Evolutionary conservation across 2,113 vertebrate species (phyloP), one percentile per base, ranked within the genome.

Genomic region (Psilopsiagon aurifrons): DNA sequence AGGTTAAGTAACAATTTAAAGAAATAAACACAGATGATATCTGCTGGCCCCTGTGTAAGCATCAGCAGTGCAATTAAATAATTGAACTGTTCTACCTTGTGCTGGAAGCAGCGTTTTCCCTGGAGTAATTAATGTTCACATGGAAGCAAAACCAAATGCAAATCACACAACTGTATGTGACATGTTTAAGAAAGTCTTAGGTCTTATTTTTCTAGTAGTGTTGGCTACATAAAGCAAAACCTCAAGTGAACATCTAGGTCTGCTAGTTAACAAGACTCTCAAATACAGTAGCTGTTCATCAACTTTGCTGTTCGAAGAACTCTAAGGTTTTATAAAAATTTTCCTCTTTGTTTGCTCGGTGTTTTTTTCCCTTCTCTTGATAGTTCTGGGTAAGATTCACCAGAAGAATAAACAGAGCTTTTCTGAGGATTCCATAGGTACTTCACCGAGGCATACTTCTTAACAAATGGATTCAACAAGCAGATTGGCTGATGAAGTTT

Each of bases 61-160:
- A 82, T 66, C 57, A 93, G 49, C 33, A 90, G 47, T 79, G 52
- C 20, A 59, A 68, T 93, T 94, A 85, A 93, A 91, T 89, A 89
- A 89, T 51, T 91, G 74, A 88, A 83, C 49, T 17, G 0, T 94
- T 84, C 46, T 77, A 64, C 44, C 39, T 93, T 60, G 63, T 13
- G 9, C 20, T 77, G 27, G 73, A 73, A 90, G 17, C 6, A 88
- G 46, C 13, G 4, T 79, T 94, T 91, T 78, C 89, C 18, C 74
- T 70, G 20, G 39, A 91, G 63, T 85, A 93, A 93, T 75, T 93
- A 67, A 80, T 69, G 41, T 78, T 91, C 59, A 82, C 84, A 86
- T 51, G 35, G 73, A 87, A 92, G 41, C 2, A 79, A 94, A 92
- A 86, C 3, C 39, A 93, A 85, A 59, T 55, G 31, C 28, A 91